Evolutionary conservation across 2,888 invertebrate species (phyloP).

Genomic region (Stegophylla sp.): DNA sequence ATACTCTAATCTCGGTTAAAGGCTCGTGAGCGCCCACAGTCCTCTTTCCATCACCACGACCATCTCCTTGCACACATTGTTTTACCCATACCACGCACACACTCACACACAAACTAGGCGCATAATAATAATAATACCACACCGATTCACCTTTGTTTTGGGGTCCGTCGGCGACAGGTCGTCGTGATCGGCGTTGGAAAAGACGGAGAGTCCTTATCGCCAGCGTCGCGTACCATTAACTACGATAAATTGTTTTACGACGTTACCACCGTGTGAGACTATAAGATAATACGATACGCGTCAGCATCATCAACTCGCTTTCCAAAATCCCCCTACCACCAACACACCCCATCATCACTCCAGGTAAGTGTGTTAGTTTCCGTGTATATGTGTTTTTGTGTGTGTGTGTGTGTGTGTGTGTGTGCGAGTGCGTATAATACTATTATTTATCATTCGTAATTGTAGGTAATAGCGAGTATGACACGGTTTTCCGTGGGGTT

Average conservation of each 20-base stretch:
- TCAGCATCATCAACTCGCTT: slow-evolving; percentile 35
- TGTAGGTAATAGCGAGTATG: slow-evolving; percentile 22
- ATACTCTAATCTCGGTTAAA: too few relatives aligned
- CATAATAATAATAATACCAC: background rate
- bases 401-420: background rate
- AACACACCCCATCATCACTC: background rate
- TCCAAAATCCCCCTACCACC: background rate
- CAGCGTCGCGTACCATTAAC: slow-evolving; percentile 53
- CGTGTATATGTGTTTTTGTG: background rate
- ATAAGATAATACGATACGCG: slow-evolving; percentile 48
- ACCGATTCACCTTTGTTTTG: slow-evolving; percentile 35
- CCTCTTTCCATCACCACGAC: too few relatives aligned
- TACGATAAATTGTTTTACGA: slow-evolving; percentile 56
- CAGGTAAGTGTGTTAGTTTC: background rate
- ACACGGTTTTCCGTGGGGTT: background rate
- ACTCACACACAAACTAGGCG: background rate
- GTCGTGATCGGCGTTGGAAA: background rate
- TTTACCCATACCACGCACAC: background rate
- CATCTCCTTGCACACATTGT: background rate
- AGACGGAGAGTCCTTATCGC: slow-evolving; percentile 14
- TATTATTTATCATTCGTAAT: slow-evolving; percentile 40
- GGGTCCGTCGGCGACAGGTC: slow-evolving; percentile 2
- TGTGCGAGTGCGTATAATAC: background rate
- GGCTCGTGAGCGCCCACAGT: too few relatives aligned
- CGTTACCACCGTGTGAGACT: slow-evolving; percentile 7